A percentile compares a stretch with the other conserved stretches of the same genome.
These are phyloP conservation scores for Phalanger gymnotis DNA, from an alignment of 2,797 vertebrate species.

Conservation along the genomic window DNA sequence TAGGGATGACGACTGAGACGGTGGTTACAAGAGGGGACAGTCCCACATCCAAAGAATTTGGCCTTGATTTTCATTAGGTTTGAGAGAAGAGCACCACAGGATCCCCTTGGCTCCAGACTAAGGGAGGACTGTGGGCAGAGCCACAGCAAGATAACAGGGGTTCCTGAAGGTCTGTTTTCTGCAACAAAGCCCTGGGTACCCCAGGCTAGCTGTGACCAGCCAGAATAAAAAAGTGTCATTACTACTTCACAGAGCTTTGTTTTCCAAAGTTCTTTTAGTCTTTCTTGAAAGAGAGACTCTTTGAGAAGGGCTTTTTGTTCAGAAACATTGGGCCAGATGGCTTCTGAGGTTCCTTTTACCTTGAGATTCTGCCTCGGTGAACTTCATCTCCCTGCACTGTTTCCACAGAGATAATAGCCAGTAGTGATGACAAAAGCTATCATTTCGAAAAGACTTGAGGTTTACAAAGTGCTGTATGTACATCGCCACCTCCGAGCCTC, in stretches of 20 bases:
- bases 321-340: neutral
- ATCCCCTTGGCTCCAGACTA: no score
- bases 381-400: neutral
- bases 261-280: neutral
- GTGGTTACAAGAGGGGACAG: neutral
- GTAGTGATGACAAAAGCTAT: neutral
- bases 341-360: neutral
- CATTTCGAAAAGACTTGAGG: neutral
- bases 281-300: neutral
- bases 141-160: neutral
- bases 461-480: neutral
- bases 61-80: neutral
- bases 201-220: neutral
- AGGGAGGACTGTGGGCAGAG: neutral
- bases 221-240: neutral
- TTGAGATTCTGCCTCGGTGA: neutral
- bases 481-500: neutral
- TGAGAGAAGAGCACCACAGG: neutral
- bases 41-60: neutral
- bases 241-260: neutral
- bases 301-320: neutral
- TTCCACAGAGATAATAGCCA: neutral
- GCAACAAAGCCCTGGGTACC: neutral
- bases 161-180: neutral
- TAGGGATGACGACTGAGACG: neutral